These are phyloP conservation scores for Uria lomvia DNA, from an alignment of 2,113 vertebrate species.

Conservation along the genomic window DNA sequence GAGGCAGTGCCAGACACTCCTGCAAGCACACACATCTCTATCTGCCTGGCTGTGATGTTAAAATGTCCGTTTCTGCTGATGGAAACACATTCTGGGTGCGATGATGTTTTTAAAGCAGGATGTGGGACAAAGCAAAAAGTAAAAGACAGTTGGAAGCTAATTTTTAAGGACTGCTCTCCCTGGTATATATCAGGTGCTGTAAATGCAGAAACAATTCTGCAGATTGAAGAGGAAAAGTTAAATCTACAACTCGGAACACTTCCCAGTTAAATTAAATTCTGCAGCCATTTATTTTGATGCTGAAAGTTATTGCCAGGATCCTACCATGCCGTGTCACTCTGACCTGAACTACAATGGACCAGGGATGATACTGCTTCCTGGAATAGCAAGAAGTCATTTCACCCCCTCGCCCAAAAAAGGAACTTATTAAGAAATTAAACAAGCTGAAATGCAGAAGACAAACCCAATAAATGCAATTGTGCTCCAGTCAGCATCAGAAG, in stretches of 20 bases:
- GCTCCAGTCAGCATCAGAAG: slow-evolving; percentile 1
- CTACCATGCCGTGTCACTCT: neutral
- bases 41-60: neutral
- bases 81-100: neutral
- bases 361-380: neutral
- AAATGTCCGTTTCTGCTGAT: neutral
- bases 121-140: neutral
- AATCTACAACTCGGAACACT: neutral
- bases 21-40: neutral
- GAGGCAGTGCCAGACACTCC: accelerated
- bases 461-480: neutral
- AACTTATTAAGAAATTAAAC: slow-evolving; percentile 43
- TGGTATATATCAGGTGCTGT: neutral
- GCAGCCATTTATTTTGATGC: neutral
- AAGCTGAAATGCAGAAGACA: neutral
- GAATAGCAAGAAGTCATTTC: neutral
- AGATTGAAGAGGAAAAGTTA: neutral
- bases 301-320: neutral
- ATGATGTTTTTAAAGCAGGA: neutral
- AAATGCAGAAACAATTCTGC: neutral
- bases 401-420: neutral
- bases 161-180: neutral
- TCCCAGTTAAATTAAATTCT: neutral
- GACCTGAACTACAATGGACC: neutral
- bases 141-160: neutral